Evolutionary conservation across 2,888 invertebrate genomes (phyloP).

Genomic region (Lasius fuliginosus): DNA sequence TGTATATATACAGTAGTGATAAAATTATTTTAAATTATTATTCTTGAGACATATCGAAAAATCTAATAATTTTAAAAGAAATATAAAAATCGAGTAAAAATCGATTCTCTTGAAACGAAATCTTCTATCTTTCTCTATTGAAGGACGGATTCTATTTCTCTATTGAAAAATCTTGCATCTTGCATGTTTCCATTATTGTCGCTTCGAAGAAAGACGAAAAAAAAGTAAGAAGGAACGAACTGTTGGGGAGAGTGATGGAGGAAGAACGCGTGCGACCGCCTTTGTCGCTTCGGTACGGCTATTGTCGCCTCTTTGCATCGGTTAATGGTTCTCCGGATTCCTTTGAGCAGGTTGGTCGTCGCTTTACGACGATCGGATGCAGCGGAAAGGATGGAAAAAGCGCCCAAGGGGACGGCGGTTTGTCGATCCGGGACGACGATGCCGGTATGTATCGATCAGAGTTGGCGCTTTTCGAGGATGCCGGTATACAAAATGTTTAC

Average conservation of each 20-base stretch:
- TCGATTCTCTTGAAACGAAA: not conserved
- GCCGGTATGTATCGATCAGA: constrained; percentile 39
- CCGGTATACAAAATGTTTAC: constrained; percentile 22
- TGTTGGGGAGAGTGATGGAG: constrained; percentile 33
- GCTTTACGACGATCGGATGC: constrained; percentile 48
- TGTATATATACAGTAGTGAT: not conserved
- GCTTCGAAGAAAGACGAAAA: constrained; percentile 4
- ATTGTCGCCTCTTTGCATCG: constrained; percentile 69
- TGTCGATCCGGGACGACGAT: constrained; percentile 52
- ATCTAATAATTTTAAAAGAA: not conserved
- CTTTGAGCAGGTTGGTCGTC: constrained; percentile 61
- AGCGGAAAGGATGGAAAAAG: constrained; percentile 40
- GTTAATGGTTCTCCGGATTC: constrained; percentile 71
- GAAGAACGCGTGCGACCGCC: constrained; percentile 61
- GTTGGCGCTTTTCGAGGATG: constrained; percentile 31
- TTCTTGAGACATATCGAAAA: not conserved
- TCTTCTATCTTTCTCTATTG: not conserved
- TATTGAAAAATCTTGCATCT: constrained; percentile 1
- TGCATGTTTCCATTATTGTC: constrained; percentile 28
- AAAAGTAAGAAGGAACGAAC: constrained; percentile 35
- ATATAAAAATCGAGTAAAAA: not conserved
- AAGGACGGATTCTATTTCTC: not conserved
- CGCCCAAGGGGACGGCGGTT: constrained; percentile 29
- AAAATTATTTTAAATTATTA: not conserved
- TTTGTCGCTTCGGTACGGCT: constrained; percentile 66